Base-by-base conservation (phyloP, 1,140 invertebrate genomes). In the Matsumurasca onukii region DNA sequence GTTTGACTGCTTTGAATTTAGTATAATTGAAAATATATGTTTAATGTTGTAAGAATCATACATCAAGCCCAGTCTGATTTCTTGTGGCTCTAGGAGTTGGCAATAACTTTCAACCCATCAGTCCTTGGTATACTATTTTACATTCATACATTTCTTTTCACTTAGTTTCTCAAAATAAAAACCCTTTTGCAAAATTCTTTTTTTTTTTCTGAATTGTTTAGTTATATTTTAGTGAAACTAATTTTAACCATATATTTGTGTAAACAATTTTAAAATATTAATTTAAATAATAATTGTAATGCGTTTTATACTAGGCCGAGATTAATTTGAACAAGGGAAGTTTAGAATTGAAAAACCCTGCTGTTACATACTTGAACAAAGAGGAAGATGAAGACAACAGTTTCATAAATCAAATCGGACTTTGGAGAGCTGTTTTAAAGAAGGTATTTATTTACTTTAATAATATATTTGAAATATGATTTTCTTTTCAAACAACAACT, bases 291-390 rank as follows among this genome's bases (percentile, higher is more conserved):
- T 17, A 9, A 5, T 52, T 13, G 49, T 52, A 52, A 12, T n/a
- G 3, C 22, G 31, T 67, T 70, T 69, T 62, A 52, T 61, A 64
- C 67, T 48, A 51, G 57, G 30, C n/a, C 66, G 62, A 65, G 27
- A 65, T 73, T 66, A 17, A 45, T 25, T 59, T 69, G 48, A 48
- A 49, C 66, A 34, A 31, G 22, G 45, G 9, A 57, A 52, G 29
- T 29, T 49, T 67, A 34, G 30, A 67, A 57, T 22, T 31, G 25
- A 67, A 55, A n/a, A 25, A 27, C 25, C 55, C 55, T 27, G 30
- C 5, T 59, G 55, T 57, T 22, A 52, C 29, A 29, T 49, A 31
- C 13, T 31, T 67, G 48, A 67, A 67, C 2, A 49, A 67, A 45
- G 22, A 15, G 3, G 62, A 45, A 45, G 34, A 65, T 17, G 62